Conservation (phyloP, 2,113 vertebrate species). For the Semnornis frantzii region DNA sequence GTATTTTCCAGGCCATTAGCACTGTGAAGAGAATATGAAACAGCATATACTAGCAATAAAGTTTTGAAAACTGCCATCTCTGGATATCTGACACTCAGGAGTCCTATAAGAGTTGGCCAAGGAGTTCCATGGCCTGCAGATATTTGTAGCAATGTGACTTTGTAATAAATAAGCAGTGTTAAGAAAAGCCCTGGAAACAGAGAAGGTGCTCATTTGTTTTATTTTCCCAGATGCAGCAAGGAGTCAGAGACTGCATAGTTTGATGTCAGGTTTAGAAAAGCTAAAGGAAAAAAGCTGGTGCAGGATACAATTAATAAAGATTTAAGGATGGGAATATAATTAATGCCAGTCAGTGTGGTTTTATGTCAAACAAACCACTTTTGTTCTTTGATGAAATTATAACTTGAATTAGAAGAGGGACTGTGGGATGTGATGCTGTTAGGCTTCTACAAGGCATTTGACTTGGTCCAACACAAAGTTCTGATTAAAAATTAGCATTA, state of each 20-base stretch:
- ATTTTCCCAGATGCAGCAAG: not conserved
- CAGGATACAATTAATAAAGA: not conserved
- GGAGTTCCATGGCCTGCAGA: not conserved
- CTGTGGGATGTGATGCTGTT: constrained; percentile 9
- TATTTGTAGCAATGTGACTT: not conserved
- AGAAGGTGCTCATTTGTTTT: not conserved
- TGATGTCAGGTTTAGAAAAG: not conserved
- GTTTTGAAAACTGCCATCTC: not conserved
- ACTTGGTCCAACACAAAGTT: not conserved
- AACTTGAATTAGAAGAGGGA: constrained; percentile 36
- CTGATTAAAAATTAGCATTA: constrained; percentile 56
- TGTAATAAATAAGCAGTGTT: not conserved
- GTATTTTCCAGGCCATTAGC: constrained; percentile 55
- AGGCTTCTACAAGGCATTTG: constrained; percentile 16
- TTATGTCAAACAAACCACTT: constrained; percentile 30
- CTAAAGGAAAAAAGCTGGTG: not conserved
- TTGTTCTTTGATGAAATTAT: constrained; percentile 40
- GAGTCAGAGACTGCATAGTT: not conserved
- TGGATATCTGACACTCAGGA: not conserved
- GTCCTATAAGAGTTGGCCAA: not conserved
- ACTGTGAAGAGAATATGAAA: not conserved
- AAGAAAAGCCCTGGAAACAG: not conserved
- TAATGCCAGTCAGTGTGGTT: not conserved
- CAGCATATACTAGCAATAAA: constrained; percentile 7
- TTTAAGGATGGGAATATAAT: constrained; percentile 1